These are phyloP conservation scores for Coelopa frigida DNA, from an alignment of 1,140 invertebrate species.

Conservation along the genomic window DNA sequence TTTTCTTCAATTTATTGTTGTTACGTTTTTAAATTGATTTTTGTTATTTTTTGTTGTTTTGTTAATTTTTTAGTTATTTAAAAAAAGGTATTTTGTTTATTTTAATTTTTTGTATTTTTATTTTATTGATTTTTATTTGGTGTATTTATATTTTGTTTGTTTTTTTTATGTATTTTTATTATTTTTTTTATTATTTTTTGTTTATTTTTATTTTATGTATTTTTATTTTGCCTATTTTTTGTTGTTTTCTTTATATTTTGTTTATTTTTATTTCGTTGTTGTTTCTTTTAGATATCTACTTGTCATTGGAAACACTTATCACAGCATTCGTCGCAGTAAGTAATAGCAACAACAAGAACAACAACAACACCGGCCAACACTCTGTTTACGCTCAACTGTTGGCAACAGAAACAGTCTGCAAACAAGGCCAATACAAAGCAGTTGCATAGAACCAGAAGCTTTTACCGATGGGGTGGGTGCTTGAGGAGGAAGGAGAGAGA, in stretches of 20 bases:
- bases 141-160: slow-evolving; percentile 1
- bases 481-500: too few relatives aligned
- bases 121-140: slow-evolving; percentile 1
- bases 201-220: background rate
- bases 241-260: background rate
- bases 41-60: slow-evolving; percentile 3
- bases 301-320: too few relatives aligned
- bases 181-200: slow-evolving; percentile 1
- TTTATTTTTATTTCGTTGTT: background rate
- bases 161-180: slow-evolving; percentile 7
- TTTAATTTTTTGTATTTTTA: background rate
- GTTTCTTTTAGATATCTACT: slow-evolving; percentile 10
- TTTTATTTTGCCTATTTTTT: background rate
- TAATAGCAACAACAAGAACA: too few relatives aligned
- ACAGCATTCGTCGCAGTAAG: too few relatives aligned
- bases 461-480: too few relatives aligned
- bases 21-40: background rate
- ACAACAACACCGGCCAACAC: too few relatives aligned
- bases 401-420: too few relatives aligned
- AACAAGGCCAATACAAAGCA: too few relatives aligned
- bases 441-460: too few relatives aligned
- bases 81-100: slow-evolving; percentile 7
- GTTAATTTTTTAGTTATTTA: background rate
- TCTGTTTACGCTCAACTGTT: too few relatives aligned
- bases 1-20: slow-evolving; percentile 4